Evolutionary conservation across 2,888 invertebrate species (phyloP).

Genomic region (Platycheirus rosarum): DNA sequence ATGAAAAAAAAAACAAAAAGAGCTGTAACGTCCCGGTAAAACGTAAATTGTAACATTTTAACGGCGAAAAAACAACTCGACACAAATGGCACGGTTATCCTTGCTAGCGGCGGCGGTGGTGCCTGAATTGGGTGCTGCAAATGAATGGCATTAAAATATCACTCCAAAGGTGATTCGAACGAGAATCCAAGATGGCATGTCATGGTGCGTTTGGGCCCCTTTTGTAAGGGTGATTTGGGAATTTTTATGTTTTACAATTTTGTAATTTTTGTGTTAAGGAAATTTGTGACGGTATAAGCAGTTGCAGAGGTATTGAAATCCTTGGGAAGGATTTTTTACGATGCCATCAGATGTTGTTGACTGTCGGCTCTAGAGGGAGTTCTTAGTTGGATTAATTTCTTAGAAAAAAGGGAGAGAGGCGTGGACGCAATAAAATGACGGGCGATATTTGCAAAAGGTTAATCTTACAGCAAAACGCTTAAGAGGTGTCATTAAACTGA

Average conservation of each 20-base stretch:
- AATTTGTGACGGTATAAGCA: constrained; percentile 56
- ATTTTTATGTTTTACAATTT: constrained; percentile 73
- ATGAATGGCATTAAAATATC: constrained; percentile 68
- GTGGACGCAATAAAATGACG: constrained; percentile 54
- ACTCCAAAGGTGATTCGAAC: constrained; percentile 57
- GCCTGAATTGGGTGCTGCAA: constrained; percentile 62
- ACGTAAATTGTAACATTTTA: constrained; percentile 62
- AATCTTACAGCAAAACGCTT: constrained; percentile 48
- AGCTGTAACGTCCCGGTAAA: constrained; percentile 12
- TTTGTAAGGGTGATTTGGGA: constrained; percentile 14
- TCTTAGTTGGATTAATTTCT: constrained; percentile 55
- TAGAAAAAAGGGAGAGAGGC: not conserved
- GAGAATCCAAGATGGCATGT: not conserved
- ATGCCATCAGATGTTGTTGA: constrained; percentile 71
- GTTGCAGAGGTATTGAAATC: constrained; percentile 43
- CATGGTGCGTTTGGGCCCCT: constrained; percentile 1
- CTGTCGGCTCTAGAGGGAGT: constrained; percentile 32
- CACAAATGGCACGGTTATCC: constrained; percentile 18
- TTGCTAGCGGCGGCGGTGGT: not conserved
- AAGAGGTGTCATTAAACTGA: constrained; percentile 63
- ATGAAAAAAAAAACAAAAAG: not conserved
- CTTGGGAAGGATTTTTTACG: constrained; percentile 67
- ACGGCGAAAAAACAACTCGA: constrained; percentile 18
- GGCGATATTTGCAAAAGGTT: constrained; percentile 66
- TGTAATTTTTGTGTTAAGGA: constrained; percentile 67